Evolutionary conservation across 2,797 vertebrate species (phyloP), one percentile per base, ranked within the genome.

Genomic region (Artibeus jamaicensis): DNA sequence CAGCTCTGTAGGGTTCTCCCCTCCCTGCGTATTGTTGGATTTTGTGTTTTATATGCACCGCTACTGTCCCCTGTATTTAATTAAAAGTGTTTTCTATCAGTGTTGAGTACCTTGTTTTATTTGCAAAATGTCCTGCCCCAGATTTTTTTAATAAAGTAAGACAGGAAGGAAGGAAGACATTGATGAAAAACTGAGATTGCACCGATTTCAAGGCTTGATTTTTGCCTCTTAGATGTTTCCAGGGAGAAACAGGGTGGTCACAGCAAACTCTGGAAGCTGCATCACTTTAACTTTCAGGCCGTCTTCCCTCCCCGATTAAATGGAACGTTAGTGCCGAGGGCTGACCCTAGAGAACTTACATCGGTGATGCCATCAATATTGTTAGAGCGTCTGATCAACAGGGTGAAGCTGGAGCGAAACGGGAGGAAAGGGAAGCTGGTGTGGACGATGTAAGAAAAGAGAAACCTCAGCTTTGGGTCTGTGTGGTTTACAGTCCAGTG

Each of bases 61-160:
- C 91, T 24, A 92, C 92, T 71, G 9, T 74, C 95, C 55, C 89
- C 78, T 95, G 42, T 91, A 87, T 95, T 95, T 95, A 97, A 98
- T 97, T 98, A 98, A 94, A 98, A 22, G 93, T 70, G 44, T 98
- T 98, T 96, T 96, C 89, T 95, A 94, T 67, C 81, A 22, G 21
- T 34, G 86, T 86, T 46, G 82, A 55, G 19, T 22, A 55, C 48
- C 79, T 95, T 65, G 29, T 19, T 50, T 84, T 53, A 44, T 92
- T 59, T 85, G 53, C 78, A 77, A 89, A 59, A 34, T 77, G 24
- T 77, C 53, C 62, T 91, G 29, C n/a, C 32, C 57, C 73, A 55
- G 55, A 50, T 55, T 77, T 57, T 57, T 57, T 26, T 57, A 9
- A 16, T 34, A 68, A 55, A 78, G 11, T 46, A 81, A 46, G 87